Conservation (phyloP, 92 coral and sea anemone genomes). For the Diadumene lineata region DNA sequence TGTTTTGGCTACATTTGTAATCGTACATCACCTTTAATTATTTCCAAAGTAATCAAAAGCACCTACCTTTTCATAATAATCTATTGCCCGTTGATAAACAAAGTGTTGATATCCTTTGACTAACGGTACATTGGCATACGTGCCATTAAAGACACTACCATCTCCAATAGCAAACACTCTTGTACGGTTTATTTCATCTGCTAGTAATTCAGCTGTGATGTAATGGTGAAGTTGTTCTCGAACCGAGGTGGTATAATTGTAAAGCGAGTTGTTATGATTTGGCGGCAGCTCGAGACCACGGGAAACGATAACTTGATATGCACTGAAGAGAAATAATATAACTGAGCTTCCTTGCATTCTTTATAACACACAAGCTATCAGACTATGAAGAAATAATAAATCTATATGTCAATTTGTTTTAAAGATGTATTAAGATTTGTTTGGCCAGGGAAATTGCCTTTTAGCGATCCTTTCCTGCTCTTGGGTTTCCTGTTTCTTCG, state of each 20-base stretch:
- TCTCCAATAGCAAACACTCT: constrained; percentile 18
- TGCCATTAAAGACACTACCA: constrained; percentile 8
- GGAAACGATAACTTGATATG: constrained; percentile 10
- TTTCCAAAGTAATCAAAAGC: neutral
- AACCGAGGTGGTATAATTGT: constrained; percentile 1
- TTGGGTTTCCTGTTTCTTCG: no score
- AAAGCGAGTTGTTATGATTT: neutral
- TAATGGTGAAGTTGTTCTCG: neutral
- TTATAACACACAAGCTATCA: no score
- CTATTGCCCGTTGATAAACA: constrained; percentile 18
- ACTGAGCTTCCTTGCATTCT: neutral
- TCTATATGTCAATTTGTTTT: no score
- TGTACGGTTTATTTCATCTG: neutral
- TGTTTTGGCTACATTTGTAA: neutral
- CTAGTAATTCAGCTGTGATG: constrained; percentile 3
- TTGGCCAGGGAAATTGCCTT: no score
- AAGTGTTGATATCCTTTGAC: constrained; percentile 2
- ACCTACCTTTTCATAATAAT: neutral
- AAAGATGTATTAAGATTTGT: no score
- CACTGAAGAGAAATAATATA: neutral
- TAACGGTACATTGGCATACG: constrained; percentile 4
- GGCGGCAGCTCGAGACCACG: neutral
- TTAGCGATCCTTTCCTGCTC: no score
- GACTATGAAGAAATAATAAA: no score
- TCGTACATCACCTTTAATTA: no score